Base-by-base conservation (phyloP, 2,113 vertebrate genomes). In the Sceloporus undulatus region DNA sequence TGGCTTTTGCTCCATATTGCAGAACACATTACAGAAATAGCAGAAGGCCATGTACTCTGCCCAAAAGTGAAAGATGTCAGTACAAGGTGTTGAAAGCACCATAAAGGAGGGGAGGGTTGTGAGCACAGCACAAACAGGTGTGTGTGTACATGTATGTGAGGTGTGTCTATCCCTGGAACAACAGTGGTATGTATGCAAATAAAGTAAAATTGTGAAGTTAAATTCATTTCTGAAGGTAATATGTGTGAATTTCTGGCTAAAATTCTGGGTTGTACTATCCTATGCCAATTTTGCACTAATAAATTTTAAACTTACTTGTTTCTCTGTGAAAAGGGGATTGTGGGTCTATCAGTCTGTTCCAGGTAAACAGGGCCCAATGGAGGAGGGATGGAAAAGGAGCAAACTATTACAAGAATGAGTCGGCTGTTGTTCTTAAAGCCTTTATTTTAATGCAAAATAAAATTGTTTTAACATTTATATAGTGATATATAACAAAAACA, bases 381-480 rank as follows among this genome's bases (percentile, higher is more conserved):
- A 40, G 34, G 73, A 75, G 19, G 11, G 59, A 14, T 27, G 25
- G 56, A 70, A 70, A 70, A 71, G 27, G 27, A 71, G 27, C 68
- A 88, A 82, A 77, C 74, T 21, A 85, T 13, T 87, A 79, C 79
- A 92, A 14, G 38, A 84, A 75, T 80, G 19, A 19, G 73, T 84
- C 84, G 87, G 70, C 25, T 84, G 85, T 90, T 89, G 95, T 91
- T 92, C 92, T 93, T 92, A 93, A 96, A 96, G 96, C 95, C 92
- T 97, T 97, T 97, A 97, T 97, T 97, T 96, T 92, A 96, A 96
- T 97, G 96, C 91, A 97, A 97, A 97, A 97, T 96, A 97, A 94
- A 95, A 82, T 90, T 94, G 93, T 93, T 94, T 48, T 62, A 95
- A 94, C 95, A 94, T 97, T 95, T 96, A 94, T 96, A 95, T 95